Base-by-base conservation (phyloP, 2,888 invertebrate species). In the Cecidostiba fungosa region DNA sequence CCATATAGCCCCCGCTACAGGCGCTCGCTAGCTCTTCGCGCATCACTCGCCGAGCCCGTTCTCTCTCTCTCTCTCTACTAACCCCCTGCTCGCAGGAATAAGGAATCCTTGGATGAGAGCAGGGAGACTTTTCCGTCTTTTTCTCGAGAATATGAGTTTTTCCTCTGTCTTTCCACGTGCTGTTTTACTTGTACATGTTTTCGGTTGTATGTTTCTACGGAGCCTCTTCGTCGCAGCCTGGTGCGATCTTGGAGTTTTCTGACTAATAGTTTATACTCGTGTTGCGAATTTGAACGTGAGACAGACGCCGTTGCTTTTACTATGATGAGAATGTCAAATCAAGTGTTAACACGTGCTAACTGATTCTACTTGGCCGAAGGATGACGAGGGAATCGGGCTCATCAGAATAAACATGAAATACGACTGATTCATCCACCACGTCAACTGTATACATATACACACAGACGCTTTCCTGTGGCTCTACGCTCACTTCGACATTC, bases 61-160 rank as follows among this genome's bases (percentile, higher is more conserved):
- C 85, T 73, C 81, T 82, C 89, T 87, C 89, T 89, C 89, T 88
- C 88, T 89, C 89, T 90, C 89, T 88, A 89, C 59, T 77, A 84
- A 81, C 82, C 86, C 85, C 86, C 10, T n/a, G 3, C 8, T 32
- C 47, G 29, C 50, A 83, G 66, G 26, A 50, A 72, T 59, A 79
- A 72, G 29, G 70, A 70, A 47, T 70, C 74, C 50, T 47, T 79
- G 19, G 77, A 84, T 87, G 83, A 82, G 77, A 39, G 62, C 12
- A 39, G 54, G 62, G 6, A 77, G 77, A 50, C 70, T 73, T 73
- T 82, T 77, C 74, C 29, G 54, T 43, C 47, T 78, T 77, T 77
- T 85, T 50, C 77, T 62, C 77, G 43, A 50, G 84, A 80, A 80
- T 84, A 77, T 70, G 70, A 80, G 80, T 29, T 84, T 85, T 76